phyloP scores from a whole-genome alignment of 2,888 invertebrate genomes.

The Philereme transversata region DNA sequence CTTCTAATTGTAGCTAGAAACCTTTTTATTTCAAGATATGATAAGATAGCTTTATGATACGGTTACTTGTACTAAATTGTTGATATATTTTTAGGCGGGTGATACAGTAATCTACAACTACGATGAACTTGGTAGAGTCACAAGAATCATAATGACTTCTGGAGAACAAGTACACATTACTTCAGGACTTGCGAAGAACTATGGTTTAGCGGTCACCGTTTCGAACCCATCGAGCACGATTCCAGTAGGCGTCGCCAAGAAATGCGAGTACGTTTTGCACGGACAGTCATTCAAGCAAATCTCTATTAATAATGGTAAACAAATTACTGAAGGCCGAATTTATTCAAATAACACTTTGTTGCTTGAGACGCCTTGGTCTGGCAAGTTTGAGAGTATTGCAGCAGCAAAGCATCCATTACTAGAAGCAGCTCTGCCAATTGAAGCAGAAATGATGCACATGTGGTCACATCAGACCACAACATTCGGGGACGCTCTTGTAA shows the following conservation, averaged over 20 bases:
- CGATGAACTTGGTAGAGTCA: slow-evolving; percentile 94
- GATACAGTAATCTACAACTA: slow-evolving; percentile 96
- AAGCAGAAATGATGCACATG: slow-evolving; percentile 95
- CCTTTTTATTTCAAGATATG: too few species aligned
- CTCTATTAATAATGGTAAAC: slow-evolving; percentile 87
- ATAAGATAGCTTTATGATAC: background rate
- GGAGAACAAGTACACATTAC: slow-evolving; percentile 93
- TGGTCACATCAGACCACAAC: slow-evolving; percentile 93
- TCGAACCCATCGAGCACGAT: slow-evolving; percentile 81
- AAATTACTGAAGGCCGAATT: slow-evolving; percentile 89
- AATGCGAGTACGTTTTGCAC: slow-evolving; percentile 85
- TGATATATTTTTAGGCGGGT: slow-evolving; percentile 85
- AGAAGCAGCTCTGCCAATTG: slow-evolving; percentile 93
- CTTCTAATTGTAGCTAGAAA: too few species aligned
- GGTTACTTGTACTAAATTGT: background rate
- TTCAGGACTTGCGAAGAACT: slow-evolving; percentile 90
- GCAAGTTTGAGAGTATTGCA: slow-evolving; percentile 89
- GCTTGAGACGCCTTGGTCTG: slow-evolving; percentile 90
- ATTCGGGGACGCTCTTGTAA: slow-evolving; percentile 89
- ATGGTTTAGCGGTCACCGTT: slow-evolving; percentile 90
- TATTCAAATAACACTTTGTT: slow-evolving; percentile 91
- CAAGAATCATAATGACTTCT: slow-evolving; percentile 94
- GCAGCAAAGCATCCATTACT: slow-evolving; percentile 92
- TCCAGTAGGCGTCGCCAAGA: slow-evolving; percentile 82
- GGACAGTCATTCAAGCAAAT: slow-evolving; percentile 87